Evolutionary conservation across 2,888 invertebrate species (phyloP).

Genomic region (Luperina nickerlii): DNA sequence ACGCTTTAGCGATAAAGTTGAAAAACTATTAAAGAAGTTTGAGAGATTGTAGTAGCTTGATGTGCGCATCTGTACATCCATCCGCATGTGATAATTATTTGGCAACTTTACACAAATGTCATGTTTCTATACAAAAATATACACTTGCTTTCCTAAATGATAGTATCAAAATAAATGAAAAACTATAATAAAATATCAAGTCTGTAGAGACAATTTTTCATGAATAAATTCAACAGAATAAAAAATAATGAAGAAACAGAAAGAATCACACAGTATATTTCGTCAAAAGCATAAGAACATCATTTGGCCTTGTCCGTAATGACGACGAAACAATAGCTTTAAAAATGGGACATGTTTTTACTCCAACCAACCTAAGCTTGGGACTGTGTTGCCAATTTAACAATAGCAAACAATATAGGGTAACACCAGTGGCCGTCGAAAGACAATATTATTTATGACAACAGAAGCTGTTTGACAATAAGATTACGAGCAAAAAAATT

Average conservation of each 20-base stretch:
- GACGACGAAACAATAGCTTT: conserved; percentile 68
- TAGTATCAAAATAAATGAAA: background rate
- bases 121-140: no score
- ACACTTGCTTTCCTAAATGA: no score
- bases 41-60: no score
- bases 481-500: conserved; percentile 74
- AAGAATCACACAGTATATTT: conserved; percentile 10
- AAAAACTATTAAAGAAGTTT: no score
- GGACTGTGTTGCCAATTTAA: conserved; percentile 77
- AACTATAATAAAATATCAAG: background rate
- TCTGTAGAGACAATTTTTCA: background rate
- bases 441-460: conserved; percentile 84
- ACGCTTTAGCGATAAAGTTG: no score
- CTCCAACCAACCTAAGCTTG: conserved; percentile 54
- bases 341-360: conserved; percentile 81
- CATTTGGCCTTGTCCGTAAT: conserved; percentile 66
- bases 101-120: no score
- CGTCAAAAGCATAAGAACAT: conserved; percentile 44
- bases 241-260: background rate
- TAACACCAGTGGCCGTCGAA: conserved; percentile 87
- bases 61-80: no score
- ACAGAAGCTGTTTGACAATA: conserved; percentile 82
- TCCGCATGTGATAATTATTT: no score
- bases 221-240: background rate
- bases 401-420: conserved; percentile 80